phyloP scores from a whole-genome alignment of 2,113 vertebrate species.

The Gymnobelideus leadbeateri region DNA sequence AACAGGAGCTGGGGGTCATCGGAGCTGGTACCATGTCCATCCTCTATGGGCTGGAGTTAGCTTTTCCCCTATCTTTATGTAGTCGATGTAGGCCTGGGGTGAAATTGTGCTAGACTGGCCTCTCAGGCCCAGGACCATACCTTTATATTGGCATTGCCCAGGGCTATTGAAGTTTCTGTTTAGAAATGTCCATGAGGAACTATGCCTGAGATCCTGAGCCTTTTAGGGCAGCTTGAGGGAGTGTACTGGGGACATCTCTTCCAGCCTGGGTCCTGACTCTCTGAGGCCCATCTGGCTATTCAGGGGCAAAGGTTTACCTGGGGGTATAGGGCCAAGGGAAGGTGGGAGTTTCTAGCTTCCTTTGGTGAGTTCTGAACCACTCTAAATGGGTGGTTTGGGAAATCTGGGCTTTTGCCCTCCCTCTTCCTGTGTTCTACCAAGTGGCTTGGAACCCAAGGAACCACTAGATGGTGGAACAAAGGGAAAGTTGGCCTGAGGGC shows the following conservation, averaged over 20 bases:
- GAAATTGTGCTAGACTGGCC: too few relatives aligned
- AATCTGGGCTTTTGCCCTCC: background rate
- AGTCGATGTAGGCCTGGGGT: fast-evolving
- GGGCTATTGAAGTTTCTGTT: background rate
- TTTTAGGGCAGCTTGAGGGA: background rate
- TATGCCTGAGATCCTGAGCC: background rate
- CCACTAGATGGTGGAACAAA: background rate
- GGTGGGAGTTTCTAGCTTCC: background rate
- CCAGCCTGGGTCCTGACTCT: background rate
- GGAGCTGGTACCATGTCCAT: fast-evolving
- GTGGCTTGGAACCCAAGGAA: background rate
- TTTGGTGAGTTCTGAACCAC: background rate
- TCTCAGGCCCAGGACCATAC: background rate
- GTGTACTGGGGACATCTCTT: background rate
- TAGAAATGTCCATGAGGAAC: background rate
- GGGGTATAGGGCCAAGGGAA: background rate
- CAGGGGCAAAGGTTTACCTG: background rate
- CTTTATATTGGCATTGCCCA: background rate
- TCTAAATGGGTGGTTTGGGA: background rate
- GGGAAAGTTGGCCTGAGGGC: background rate
- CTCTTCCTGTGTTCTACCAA: background rate
- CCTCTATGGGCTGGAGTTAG: too few relatives aligned
- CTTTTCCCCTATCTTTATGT: too few relatives aligned
- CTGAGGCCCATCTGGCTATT: background rate
- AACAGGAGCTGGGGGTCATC: background rate